phyloP scores from a whole-genome alignment of 2,113 vertebrate genomes.

The Turnix velox region DNA sequence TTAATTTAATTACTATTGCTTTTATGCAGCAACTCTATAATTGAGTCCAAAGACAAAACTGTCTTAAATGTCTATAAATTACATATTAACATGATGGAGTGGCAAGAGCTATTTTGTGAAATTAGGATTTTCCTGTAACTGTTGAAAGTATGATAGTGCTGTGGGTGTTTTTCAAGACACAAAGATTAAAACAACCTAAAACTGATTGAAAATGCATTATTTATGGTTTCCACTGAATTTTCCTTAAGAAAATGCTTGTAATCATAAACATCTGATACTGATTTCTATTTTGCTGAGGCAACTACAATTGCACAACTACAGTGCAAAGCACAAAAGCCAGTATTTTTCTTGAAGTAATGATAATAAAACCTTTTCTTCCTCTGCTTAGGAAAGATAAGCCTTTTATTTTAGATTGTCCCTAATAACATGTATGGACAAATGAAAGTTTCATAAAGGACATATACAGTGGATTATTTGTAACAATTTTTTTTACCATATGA shows the following conservation, averaged over 20 bases:
- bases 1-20: slow-evolving; percentile 50
- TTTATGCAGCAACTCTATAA: slow-evolving; percentile 9
- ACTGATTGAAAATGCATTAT: background rate
- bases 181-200: background rate
- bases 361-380: background rate
- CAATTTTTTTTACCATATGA: background rate
- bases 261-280: background rate
- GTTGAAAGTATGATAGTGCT: background rate
- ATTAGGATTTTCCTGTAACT: background rate
- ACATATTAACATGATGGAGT: background rate
- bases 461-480: background rate
- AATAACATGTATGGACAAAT: background rate
- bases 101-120: background rate
- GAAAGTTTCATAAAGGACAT: background rate
- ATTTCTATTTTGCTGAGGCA: background rate
- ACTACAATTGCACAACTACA: background rate
- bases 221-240: background rate
- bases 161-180: background rate
- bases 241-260: background rate
- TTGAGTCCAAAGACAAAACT: background rate
- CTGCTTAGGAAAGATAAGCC: background rate
- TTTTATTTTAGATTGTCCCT: background rate
- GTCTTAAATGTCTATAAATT: background rate
- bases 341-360: background rate
- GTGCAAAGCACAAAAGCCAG: background rate